These are phyloP conservation scores for Sycophila texana DNA, from an alignment of 2,888 invertebrate species.

Conservation along the genomic window DNA sequence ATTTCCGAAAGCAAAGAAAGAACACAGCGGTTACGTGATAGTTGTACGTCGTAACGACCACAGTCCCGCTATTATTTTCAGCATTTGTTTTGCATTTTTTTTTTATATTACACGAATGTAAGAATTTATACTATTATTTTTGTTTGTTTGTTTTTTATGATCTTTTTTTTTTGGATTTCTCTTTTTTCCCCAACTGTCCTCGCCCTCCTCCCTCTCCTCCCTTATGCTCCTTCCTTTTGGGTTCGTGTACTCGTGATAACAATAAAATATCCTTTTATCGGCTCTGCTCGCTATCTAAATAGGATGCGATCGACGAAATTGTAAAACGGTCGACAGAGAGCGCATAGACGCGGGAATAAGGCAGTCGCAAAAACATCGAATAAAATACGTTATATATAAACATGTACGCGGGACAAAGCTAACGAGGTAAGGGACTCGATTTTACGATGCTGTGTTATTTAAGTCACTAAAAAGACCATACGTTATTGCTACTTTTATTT, in stretches of 20 bases:
- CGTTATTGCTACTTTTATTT: constrained; percentile 74
- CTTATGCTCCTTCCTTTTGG: constrained; percentile 8
- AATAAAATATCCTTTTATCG: constrained; percentile 42
- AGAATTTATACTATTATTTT: constrained; percentile 54
- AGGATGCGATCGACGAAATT: constrained; percentile 35
- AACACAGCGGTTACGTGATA: constrained; percentile 71
- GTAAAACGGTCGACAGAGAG: constrained; percentile 55
- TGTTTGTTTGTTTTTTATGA: constrained; percentile 55
- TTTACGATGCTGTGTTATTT: constrained; percentile 75
- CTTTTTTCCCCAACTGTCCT: constrained; percentile 54
- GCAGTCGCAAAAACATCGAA: constrained; percentile 39
- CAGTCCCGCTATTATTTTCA: constrained; percentile 58
- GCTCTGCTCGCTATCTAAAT: constrained; percentile 41
- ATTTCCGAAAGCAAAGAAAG: constrained; percentile 38
- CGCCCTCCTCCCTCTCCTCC: constrained; percentile 23
- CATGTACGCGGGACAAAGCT: constrained; percentile 47
- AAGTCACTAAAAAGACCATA: constrained; percentile 73
- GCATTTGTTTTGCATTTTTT: constrained; percentile 52
- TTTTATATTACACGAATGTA: constrained; percentile 37
- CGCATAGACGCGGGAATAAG: constrained; percentile 34
- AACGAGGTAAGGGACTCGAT: constrained; percentile 65
- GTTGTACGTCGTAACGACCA: constrained; percentile 64
- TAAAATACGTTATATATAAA: constrained; percentile 26
- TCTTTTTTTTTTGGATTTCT: constrained; percentile 51
- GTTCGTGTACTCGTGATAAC: constrained; percentile 46